A percentile compares a stretch with the other conserved stretches of the same genome.
These are phyloP conservation scores for Meghimatium bilineatum DNA, from an alignment of 2,888 invertebrate genomes.

Conservation along the genomic window DNA sequence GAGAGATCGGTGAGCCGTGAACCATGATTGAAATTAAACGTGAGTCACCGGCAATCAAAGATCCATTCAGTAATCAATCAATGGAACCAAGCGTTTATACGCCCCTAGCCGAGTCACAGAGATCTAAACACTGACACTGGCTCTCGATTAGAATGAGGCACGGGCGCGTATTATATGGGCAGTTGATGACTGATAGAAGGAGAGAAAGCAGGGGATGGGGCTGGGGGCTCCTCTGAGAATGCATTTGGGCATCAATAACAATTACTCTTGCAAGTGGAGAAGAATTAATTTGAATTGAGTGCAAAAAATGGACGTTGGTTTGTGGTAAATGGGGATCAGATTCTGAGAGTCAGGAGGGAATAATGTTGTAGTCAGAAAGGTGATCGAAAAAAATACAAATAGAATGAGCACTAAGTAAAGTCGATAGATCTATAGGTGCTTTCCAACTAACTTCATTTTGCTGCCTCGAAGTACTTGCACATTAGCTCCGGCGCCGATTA, in stretches of 20 bases:
- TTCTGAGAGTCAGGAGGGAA: background rate
- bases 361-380: too few relatives aligned
- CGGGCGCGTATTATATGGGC: background rate
- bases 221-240: background rate
- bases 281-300: slow-evolving; percentile 5
- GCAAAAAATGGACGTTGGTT: background rate
- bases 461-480: too few relatives aligned
- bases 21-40: slow-evolving; percentile 16
- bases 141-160: background rate
- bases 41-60: slow-evolving; percentile 25
- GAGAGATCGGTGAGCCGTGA: background rate
- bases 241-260: background rate
- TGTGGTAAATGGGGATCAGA: background rate
- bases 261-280: background rate
- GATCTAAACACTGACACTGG: slow-evolving; percentile 7
- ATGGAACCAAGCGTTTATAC: slow-evolving; percentile 12
- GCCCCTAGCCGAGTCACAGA: background rate
- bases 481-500: too few relatives aligned
- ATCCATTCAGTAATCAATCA: slow-evolving; percentile 27
- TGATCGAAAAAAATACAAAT: too few relatives aligned
- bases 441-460: too few relatives aligned
- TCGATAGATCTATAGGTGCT: too few relatives aligned
- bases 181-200: background rate
- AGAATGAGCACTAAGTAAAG: too few relatives aligned
- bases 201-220: background rate